phyloP scores from a whole-genome alignment of 2,113 vertebrate genomes.

The Xiphophorus hellerii region DNA sequence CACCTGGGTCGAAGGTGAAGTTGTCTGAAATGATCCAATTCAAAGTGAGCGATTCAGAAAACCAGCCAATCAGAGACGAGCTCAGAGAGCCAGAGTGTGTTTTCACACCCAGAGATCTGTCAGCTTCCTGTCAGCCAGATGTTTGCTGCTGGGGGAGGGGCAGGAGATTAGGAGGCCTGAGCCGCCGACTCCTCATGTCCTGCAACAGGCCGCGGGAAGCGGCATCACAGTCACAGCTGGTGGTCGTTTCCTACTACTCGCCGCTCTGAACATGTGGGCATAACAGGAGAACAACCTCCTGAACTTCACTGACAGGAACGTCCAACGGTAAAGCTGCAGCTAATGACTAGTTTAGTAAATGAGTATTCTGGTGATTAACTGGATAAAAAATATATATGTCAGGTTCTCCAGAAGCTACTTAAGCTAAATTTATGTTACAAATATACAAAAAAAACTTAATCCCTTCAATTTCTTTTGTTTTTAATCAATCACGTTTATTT shows the following conservation, averaged over 20 bases:
- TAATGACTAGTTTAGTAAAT: no score
- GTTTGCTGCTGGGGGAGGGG: background rate
- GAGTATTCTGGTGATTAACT: no score
- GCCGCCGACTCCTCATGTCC: constrained; percentile 63
- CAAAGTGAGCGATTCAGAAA: constrained; percentile 1
- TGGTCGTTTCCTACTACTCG: background rate
- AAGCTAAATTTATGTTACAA: no score
- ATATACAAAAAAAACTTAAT: no score
- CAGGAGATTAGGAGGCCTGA: constrained; percentile 49
- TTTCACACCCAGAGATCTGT: constrained; percentile 40
- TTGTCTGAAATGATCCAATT: background rate
- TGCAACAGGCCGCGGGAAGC: background rate
- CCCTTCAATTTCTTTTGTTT: no score
- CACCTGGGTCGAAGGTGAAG: constrained; percentile 24
- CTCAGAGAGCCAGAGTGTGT: background rate
- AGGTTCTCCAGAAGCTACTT: no score
- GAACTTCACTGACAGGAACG: background rate
- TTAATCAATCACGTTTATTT: no score
- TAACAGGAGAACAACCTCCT: background rate
- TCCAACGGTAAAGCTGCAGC: background rate
- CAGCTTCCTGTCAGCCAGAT: constrained; percentile 25
- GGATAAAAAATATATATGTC: no score
- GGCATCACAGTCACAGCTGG: constrained; percentile 9
- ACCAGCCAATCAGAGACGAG: background rate
- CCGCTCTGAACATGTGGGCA: background rate